Percentiles rank a stretch among this genome's conserved stretches.
These are phyloP conservation scores for Drosophila prostipennis DNA, from an alignment of 2,888 invertebrate genomes.

Conservation along the genomic window DNA sequence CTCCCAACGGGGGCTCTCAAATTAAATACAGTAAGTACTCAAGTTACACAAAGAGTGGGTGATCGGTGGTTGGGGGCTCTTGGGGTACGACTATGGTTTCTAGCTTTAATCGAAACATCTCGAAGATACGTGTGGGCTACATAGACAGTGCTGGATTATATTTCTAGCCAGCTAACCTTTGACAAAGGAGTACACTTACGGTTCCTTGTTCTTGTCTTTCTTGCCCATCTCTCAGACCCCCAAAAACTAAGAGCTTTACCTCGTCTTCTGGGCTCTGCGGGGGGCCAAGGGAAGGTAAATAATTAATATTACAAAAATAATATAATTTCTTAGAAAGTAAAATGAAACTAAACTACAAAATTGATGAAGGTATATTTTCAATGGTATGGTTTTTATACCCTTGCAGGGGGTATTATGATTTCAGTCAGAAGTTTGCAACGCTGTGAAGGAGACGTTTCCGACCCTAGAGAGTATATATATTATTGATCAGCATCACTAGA, in stretches of 20 bases:
- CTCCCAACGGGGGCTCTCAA: slow-evolving; percentile 68
- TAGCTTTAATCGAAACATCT: slow-evolving; percentile 25
- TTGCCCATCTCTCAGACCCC: slow-evolving; percentile 76
- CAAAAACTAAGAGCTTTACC: slow-evolving; percentile 22
- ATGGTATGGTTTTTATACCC: no score
- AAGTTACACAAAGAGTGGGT: slow-evolving; percentile 31
- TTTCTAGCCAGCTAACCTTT: slow-evolving; percentile 59
- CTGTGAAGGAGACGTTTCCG: no score
- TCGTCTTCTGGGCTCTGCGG: slow-evolving; percentile 17
- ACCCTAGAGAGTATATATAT: no score
- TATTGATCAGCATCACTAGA: no score
- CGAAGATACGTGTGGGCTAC: slow-evolving; percentile 26
- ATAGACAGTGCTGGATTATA: slow-evolving; percentile 55
- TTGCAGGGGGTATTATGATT: no score
- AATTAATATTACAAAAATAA: slow-evolving; percentile 33
- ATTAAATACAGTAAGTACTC: slow-evolving; percentile 52
- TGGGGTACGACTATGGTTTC: slow-evolving; percentile 8
- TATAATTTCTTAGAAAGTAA: no score
- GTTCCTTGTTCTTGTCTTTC: slow-evolving; percentile 82
- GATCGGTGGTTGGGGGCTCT: slow-evolving; percentile 4
- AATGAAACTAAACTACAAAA: not conserved
- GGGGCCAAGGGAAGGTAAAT: slow-evolving; percentile 37
- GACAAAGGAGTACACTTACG: slow-evolving; percentile 69
- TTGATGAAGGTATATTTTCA: not conserved
- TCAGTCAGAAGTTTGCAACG: no score